Evolutionary conservation across 2,888 invertebrate species (phyloP), one percentile per base, ranked within the genome.

Genomic region (Diabrotica balteata): DNA sequence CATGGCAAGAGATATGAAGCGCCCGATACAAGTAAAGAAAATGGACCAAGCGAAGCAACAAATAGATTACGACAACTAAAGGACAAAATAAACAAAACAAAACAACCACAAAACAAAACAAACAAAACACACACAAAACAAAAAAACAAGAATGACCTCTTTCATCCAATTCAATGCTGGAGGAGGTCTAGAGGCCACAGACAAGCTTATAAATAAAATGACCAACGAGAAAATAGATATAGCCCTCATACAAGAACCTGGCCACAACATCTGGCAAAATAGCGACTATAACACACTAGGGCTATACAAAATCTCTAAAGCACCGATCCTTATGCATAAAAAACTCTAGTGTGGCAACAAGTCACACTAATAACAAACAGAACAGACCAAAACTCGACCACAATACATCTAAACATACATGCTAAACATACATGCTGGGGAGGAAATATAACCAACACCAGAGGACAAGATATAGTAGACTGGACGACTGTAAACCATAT

Each of bases 371-470:
- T n/a, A n/a, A n/a, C n/a, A n/a, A n/a, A n/a, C n/a, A n/a, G n/a
- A n/a, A 51, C 42, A 51, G 51, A 51, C 52, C 7, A 60, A 43
- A 44, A 44, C 11, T 11, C 44, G 17, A 52, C 60, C 9, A 43
- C 60, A 43, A 49, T 52, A 60, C 60, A 60, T 8, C 60, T 59
- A 10, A 60, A 66, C 32, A 8, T 65, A 9, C 59, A 59, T 42
- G 65, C 65, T 4, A 59, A 59, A 52, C 50, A 65, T 17, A 11
- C 45, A 47, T 10, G 43, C 9, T 65, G 65, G 59, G 57, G 53
- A 17, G 65, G 59, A 52, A n/a, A 43, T 7, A 32, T 43, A 49
- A 53, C 32, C 45, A 49, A 60, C 43, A n/a, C 49, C 0, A 59
- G 60, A 49, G 66, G 66, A 4, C 47, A 59, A 59, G 43, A 54